A percentile compares a stretch with the other conserved stretches of the same genome.
These are phyloP conservation scores for Apodemia zela DNA, from an alignment of 2,888 invertebrate species.

Conservation along the genomic window DNA sequence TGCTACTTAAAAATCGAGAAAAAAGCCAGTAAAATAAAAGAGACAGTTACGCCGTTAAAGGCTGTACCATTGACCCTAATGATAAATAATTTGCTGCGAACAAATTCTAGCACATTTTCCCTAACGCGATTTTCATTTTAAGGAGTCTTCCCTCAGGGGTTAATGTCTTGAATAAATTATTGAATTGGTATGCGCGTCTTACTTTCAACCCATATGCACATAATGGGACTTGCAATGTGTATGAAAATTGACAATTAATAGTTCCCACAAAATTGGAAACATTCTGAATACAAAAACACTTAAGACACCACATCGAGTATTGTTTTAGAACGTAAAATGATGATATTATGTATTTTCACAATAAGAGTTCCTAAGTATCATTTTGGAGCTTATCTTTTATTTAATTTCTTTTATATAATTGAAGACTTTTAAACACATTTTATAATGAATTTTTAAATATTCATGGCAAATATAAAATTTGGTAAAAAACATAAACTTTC, in stretches of 20 bases:
- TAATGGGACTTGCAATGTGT: constrained; percentile 33
- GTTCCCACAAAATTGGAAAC: constrained; percentile 30
- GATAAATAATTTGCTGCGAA: constrained; percentile 15
- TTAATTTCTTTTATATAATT: too few species aligned
- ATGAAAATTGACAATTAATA: constrained; percentile 37
- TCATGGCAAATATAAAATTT: too few species aligned
- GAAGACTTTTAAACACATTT: too few species aligned
- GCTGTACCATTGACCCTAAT: constrained; percentile 5
- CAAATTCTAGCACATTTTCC: constrained; percentile 15
- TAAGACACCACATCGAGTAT: too few species aligned
- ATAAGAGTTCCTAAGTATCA: too few species aligned
- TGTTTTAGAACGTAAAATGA: too few species aligned
- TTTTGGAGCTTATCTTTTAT: too few species aligned
- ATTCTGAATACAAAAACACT: neutral
- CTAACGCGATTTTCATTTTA: constrained; percentile 14
- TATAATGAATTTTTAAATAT: too few species aligned
- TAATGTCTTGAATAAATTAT: constrained; percentile 35
- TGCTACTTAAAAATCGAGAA: neutral
- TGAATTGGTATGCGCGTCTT: constrained; percentile 31
- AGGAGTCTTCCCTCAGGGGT: constrained; percentile 25
- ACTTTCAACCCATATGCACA: constrained; percentile 30
- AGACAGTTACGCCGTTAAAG: constrained; percentile 7
- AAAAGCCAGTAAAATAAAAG: constrained; percentile 5
- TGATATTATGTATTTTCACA: too few species aligned
- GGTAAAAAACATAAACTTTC: too few species aligned